These are phyloP conservation scores for Pseudomugil gertrudae DNA, from an alignment of 2,797 vertebrate genomes.

Conservation along the genomic window DNA sequence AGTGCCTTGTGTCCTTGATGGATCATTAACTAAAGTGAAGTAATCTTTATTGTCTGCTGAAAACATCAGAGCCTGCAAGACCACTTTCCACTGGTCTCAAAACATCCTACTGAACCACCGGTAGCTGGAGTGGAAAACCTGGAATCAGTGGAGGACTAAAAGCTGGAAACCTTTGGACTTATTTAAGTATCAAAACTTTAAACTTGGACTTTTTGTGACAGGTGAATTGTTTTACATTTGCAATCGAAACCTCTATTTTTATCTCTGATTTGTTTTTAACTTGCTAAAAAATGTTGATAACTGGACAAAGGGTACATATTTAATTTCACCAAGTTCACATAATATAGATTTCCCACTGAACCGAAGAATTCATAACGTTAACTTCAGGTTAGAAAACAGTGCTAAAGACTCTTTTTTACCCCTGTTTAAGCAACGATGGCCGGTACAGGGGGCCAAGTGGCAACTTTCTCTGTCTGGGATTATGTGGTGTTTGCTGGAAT, in stretches of 20 bases:
- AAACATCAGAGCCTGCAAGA: conserved; percentile 26
- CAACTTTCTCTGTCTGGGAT: conserved; percentile 84
- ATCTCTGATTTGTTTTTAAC: neutral
- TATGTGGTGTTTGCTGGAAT: conserved; percentile 85
- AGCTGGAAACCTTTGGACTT: neutral
- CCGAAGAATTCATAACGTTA: neutral
- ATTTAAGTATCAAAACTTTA: conserved; percentile 18
- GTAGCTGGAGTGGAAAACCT: neutral
- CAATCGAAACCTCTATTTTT: neutral
- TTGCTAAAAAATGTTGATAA: neutral
- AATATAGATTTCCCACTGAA: conserved; percentile 14
- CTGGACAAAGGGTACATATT: conserved; percentile 1
- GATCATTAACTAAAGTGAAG: conserved; percentile 81
- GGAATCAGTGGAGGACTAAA: neutral
- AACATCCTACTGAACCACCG: conserved; percentile 13
- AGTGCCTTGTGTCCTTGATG: conserved; percentile 62
- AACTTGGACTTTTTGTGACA: conserved; percentile 1
- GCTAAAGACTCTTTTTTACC: neutral
- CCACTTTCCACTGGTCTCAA: conserved; percentile 1
- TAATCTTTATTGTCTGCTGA: conserved; percentile 62
- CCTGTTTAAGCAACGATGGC: conserved; percentile 63
- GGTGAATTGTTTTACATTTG: conserved; percentile 5
- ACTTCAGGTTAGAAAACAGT: conserved; percentile 8
- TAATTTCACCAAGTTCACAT: conserved; percentile 22
- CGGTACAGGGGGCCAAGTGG: conserved; percentile 75